These are phyloP conservation scores for Silurus asotus DNA, from an alignment of 2,113 vertebrate genomes.

Conservation along the genomic window DNA sequence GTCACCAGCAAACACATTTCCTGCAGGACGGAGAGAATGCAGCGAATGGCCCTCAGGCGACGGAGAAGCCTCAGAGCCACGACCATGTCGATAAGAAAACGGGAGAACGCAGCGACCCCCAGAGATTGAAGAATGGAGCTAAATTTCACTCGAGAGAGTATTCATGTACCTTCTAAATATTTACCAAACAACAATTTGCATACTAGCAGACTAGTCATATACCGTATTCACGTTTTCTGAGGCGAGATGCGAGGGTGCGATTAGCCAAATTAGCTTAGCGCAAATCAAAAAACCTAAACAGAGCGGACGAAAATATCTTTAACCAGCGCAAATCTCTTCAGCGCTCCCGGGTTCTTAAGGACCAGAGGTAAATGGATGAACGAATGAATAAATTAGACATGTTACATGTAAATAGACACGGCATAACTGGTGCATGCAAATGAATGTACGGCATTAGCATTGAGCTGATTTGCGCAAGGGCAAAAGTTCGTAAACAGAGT, in stretches of 20 bases:
- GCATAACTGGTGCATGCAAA: neutral
- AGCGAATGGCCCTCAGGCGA: slow-evolving; percentile 54
- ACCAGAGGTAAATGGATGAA: neutral
- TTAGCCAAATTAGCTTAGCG: too few relatives aligned
- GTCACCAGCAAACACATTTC: slow-evolving; percentile 55
- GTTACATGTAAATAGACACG: neutral
- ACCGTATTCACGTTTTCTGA: too few relatives aligned
- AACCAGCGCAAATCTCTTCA: too few relatives aligned
- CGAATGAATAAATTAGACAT: neutral
- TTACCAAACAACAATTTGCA: too few relatives aligned
- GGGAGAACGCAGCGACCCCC: slow-evolving; percentile 46
- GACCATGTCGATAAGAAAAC: slow-evolving; percentile 58
- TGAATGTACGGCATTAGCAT: slow-evolving; percentile 8
- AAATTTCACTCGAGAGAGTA: too few relatives aligned
- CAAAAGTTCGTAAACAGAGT: slow-evolving; percentile 15
- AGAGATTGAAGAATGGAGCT: too few relatives aligned
- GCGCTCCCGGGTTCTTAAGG: too few relatives aligned
- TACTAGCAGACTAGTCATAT: too few relatives aligned
- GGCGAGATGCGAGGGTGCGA: too few relatives aligned
- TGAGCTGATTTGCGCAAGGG: slow-evolving; percentile 1
- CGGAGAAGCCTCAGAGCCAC: slow-evolving; percentile 44
- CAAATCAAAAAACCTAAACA: too few relatives aligned
- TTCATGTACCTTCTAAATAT: too few relatives aligned
- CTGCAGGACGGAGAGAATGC: slow-evolving; percentile 53
- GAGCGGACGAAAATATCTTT: too few relatives aligned